A percentile compares a stretch with the other conserved stretches of the same genome.
Conservation (phyloP, 2,113 vertebrate genomes). For the Tamias sibiricus region DNA sequence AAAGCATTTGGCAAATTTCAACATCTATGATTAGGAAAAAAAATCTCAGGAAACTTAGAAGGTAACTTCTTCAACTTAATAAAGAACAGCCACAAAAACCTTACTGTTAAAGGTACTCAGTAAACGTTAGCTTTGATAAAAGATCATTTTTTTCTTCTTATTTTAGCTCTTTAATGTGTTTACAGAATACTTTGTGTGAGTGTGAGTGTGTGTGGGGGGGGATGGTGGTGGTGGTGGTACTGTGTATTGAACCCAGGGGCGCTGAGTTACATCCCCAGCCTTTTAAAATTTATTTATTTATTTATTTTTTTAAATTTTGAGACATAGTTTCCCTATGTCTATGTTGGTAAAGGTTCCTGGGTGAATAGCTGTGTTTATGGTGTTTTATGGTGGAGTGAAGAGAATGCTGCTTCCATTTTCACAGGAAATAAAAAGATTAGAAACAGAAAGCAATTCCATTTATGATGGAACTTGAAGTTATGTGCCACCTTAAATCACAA, state of each 20-base stretch:
- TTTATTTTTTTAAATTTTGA: too few species aligned
- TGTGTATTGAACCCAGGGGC: too few species aligned
- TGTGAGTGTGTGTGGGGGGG: too few species aligned
- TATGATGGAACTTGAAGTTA: neutral
- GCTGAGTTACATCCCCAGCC: too few species aligned
- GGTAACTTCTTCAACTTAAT: neutral
- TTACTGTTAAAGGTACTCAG: neutral
- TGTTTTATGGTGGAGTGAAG: neutral
- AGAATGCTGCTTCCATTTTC: neutral
- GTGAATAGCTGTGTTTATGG: neutral
- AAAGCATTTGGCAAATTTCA: neutral
- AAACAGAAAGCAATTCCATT: neutral
- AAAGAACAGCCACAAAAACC: neutral
- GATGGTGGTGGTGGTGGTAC: too few species aligned
- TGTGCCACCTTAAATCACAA: neutral
- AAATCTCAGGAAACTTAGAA: neutral
- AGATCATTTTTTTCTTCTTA: neutral
- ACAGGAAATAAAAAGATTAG: neutral
- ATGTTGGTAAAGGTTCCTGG: neutral
- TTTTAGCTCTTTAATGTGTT: neutral
- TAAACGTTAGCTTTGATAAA: neutral
- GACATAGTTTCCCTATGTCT: too few species aligned
- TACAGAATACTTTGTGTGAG: neutral
- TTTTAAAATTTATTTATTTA: neutral
- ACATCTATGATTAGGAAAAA: neutral